Conservation (phyloP, 2,888 invertebrate species). For the Tubulanus polymorphus region DNA sequence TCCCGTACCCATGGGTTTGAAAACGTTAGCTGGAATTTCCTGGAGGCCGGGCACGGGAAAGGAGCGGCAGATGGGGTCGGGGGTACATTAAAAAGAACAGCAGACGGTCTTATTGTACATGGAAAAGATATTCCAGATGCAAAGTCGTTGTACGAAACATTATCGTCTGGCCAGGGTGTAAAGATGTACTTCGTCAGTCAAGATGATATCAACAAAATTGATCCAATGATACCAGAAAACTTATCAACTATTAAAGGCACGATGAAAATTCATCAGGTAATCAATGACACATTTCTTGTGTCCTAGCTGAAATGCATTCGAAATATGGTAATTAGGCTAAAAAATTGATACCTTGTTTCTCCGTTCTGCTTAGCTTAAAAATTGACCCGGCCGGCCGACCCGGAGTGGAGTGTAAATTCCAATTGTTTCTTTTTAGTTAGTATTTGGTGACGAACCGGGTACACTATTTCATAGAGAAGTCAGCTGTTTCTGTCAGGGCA, state of each 20-base stretch:
- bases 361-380: too few species aligned
- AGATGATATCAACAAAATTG: background rate
- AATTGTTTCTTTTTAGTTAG: too few species aligned
- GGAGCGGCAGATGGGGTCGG: conserved; percentile 45
- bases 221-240: background rate
- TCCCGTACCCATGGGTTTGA: conserved; percentile 13
- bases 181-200: background rate
- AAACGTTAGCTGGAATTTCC: conserved; percentile 36
- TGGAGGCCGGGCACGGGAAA: conserved; percentile 46
- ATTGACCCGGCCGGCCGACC: too few species aligned
- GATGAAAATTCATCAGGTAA: conserved; percentile 1
- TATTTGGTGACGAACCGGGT: too few species aligned
- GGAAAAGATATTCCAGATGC: conserved; percentile 19
- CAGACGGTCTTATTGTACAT: conserved; percentile 17
- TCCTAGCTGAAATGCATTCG: too few species aligned
- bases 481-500: too few species aligned
- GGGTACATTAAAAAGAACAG: conserved; percentile 35
- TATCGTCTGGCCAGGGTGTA: background rate
- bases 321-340: too few species aligned
- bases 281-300: too few species aligned
- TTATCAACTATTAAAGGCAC: background rate
- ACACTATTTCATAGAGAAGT: too few species aligned
- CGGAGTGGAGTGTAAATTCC: too few species aligned
- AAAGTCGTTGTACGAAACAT: background rate
- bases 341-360: too few species aligned